Evolutionary conservation across 2,113 vertebrate species (phyloP).

Genomic region (Hypomesus transpacificus): DNA sequence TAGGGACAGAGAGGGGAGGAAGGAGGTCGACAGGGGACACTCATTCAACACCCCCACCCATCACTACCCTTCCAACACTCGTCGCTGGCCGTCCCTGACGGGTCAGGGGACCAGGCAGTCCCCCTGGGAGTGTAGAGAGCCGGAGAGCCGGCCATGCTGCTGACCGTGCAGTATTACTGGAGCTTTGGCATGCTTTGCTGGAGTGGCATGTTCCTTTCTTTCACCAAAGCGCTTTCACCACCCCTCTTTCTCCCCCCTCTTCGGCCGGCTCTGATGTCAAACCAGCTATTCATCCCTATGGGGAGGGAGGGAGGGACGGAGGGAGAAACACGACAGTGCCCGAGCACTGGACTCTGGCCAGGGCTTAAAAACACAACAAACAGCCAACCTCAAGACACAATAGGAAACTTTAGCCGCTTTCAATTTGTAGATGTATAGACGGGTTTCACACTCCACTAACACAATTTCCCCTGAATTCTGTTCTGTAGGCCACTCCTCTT

Average conservation of each 20-base stretch:
- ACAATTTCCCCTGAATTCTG: slow-evolving; percentile 54
- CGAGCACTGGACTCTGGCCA: slow-evolving; percentile 22
- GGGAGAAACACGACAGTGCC: slow-evolving; percentile 1
- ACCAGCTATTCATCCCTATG: slow-evolving; percentile 25
- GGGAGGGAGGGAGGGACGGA: slow-evolving; percentile 6
- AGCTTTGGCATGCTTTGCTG: slow-evolving; percentile 58
- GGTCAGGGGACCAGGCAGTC: too few species aligned
- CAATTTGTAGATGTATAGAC: slow-evolving; percentile 60
- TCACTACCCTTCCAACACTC: slow-evolving; percentile 16
- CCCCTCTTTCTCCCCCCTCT: slow-evolving; percentile 37
- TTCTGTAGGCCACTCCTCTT: slow-evolving; percentile 39
- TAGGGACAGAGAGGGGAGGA: slow-evolving; percentile 38
- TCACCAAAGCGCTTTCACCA: slow-evolving; percentile 36
- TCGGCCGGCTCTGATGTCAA: slow-evolving; percentile 53
- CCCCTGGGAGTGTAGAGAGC: too few species aligned
- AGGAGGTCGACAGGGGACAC: slow-evolving; percentile 20
- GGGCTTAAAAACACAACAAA: slow-evolving; percentile 33
- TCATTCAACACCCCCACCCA: slow-evolving; percentile 22
- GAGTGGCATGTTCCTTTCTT: slow-evolving; percentile 67
- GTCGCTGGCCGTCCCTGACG: neutral
- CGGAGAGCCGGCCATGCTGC: slow-evolving; percentile 35
- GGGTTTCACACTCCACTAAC: slow-evolving; percentile 68
- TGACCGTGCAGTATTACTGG: slow-evolving; percentile 58
- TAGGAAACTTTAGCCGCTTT: slow-evolving; percentile 70
- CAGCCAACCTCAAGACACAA: slow-evolving; percentile 63